These are phyloP conservation scores for Pseudochirops corinnae DNA, from an alignment of 2,797 vertebrate species.

Conservation along the genomic window DNA sequence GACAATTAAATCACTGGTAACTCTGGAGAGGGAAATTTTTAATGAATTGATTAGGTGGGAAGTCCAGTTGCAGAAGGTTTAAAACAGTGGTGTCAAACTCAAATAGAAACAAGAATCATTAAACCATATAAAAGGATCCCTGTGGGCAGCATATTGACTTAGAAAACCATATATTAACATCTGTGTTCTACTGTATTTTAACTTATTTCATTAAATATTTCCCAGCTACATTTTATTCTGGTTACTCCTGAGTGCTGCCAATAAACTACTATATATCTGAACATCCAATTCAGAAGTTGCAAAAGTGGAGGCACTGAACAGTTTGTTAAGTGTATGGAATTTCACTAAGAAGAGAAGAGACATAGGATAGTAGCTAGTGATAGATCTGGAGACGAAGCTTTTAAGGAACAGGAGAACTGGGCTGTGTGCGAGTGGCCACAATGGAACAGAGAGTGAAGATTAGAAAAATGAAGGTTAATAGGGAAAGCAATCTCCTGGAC, in stretches of 20 bases:
- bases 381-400: neutral
- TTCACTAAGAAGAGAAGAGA: neutral
- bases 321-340: neutral
- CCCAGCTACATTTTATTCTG: neutral
- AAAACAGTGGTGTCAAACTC: too few relatives aligned
- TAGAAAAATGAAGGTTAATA: neutral
- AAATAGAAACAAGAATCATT: too few relatives aligned
- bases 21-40: too few relatives aligned
- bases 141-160: too few relatives aligned
- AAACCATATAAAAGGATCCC: too few relatives aligned
- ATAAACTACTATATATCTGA: neutral
- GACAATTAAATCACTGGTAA: too few relatives aligned
- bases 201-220: neutral
- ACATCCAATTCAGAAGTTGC: neutral
- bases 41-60: too few relatives aligned
- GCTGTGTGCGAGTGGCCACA: neutral
- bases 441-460: neutral
- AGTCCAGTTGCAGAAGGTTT: too few relatives aligned
- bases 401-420: neutral
- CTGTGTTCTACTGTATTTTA: neutral
- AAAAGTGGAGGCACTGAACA: neutral
- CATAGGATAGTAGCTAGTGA: neutral
- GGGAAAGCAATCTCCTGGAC: neutral
- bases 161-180: too few relatives aligned
- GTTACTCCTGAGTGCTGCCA: neutral